Evolutionary conservation across 2,113 vertebrate species (phyloP).

Genomic region (Cathartes aura): DNA sequence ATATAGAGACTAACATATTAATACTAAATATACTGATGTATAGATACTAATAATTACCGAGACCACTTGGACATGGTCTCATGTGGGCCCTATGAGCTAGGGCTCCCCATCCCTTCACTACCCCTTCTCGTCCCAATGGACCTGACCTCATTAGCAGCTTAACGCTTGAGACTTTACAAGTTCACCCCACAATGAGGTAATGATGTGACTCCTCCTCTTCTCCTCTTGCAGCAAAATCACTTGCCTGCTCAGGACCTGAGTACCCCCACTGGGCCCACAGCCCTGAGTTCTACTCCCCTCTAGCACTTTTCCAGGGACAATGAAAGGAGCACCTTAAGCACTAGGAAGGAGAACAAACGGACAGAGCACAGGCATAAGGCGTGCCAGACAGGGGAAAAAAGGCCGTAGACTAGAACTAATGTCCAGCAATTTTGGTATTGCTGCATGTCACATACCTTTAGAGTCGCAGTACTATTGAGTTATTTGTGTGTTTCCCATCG

Average conservation of each 20-base stretch:
- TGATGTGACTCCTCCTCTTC: neutral
- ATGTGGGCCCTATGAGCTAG: neutral
- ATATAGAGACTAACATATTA: neutral
- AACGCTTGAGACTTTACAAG: neutral
- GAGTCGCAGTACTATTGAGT: neutral
- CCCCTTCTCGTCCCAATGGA: neutral
- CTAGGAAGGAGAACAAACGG: neutral
- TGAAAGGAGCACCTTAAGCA: neutral
- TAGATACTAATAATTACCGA: neutral
- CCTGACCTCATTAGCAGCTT: neutral
- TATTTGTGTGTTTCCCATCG: neutral
- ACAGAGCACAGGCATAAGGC: neutral
- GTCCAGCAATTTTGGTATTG: neutral
- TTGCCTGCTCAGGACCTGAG: neutral
- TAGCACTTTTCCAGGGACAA: neutral
- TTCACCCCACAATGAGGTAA: neutral
- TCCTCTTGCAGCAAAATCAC: neutral
- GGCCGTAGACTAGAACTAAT: neutral
- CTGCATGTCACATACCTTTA: neutral
- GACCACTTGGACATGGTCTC: neutral
- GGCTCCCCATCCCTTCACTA: neutral
- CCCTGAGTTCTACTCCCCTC: neutral
- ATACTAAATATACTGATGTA: neutral
- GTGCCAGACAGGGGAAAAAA: neutral
- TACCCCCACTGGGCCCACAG: neutral